Evolutionary conservation across 2,113 vertebrate species (phyloP).

Genomic region (Vidua macroura): DNA sequence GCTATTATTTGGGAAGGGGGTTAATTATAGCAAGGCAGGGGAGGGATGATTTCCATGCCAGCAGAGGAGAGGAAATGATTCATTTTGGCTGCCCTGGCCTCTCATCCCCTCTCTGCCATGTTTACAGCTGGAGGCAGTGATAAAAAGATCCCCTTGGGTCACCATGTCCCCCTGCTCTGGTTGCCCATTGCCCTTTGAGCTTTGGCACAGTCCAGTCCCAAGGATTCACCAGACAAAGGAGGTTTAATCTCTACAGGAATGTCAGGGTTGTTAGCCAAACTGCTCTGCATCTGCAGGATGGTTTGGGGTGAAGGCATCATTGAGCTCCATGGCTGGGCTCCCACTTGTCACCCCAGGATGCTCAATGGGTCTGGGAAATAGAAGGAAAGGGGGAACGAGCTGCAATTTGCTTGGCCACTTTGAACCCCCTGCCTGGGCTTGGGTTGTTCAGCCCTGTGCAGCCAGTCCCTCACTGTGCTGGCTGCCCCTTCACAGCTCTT

Average conservation of each 20-base stretch:
- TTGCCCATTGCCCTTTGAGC: neutral
- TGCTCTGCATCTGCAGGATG: neutral
- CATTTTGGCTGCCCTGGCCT: neutral
- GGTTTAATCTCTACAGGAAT: neutral
- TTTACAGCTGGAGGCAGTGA: slow-evolving; percentile 64
- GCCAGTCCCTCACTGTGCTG: neutral
- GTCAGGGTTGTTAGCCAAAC: neutral
- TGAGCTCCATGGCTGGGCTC: neutral
- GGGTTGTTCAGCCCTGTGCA: neutral
- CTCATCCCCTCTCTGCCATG: neutral
- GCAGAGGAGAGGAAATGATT: neutral
- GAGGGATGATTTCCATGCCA: neutral
- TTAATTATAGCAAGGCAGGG: neutral
- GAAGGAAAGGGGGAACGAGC: neutral
- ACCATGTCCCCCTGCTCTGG: neutral
- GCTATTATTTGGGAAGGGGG: neutral
- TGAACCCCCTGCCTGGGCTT: neutral
- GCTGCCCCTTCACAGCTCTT: neutral
- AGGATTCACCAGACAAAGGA: neutral
- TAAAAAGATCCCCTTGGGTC: neutral
- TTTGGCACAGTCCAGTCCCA: neutral
- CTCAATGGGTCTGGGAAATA: neutral
- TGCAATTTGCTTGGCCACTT: neutral
- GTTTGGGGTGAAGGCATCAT: neutral
- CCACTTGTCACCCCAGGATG: neutral